Conservation (phyloP, 1,140 invertebrate species). For the Laupala kohalensis region DNA sequence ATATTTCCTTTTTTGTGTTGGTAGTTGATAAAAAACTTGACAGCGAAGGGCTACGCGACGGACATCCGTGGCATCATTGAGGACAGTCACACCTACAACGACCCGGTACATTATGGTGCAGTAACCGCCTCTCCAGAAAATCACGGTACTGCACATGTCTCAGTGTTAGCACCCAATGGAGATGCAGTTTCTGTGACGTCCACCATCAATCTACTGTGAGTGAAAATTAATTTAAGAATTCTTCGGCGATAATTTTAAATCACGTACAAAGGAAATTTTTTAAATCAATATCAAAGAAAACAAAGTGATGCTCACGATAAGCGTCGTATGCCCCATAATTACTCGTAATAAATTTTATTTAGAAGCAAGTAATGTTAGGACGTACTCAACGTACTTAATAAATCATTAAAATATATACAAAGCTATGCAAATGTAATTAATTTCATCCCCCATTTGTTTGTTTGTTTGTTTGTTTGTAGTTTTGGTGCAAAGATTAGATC, state of each 20-base stretch:
- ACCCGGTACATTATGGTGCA: conserved; percentile 58
- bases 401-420: too few relatives aligned
- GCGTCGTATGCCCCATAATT: too few relatives aligned
- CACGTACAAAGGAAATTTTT: too few relatives aligned
- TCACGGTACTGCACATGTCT: conserved; percentile 76
- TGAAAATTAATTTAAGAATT: too few relatives aligned
- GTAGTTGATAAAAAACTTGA: conserved; percentile 51
- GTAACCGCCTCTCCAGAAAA: conserved; percentile 38
- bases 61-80: conserved; percentile 45
- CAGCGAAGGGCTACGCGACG: conserved; percentile 45
- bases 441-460: too few relatives aligned
- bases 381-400: too few relatives aligned
- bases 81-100: conserved; percentile 51
- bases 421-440: too few relatives aligned
- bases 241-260: too few relatives aligned
- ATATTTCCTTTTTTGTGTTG: conserved; percentile 15
- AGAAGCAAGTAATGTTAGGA: too few relatives aligned
- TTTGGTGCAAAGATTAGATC: conserved; percentile 62
- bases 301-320: too few relatives aligned
- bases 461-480: conserved; percentile 30
- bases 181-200: conserved; percentile 80
- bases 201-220: conserved; percentile 79
- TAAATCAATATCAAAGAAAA: too few relatives aligned
- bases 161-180: conserved; percentile 66
- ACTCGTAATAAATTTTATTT: too few relatives aligned